Percentiles rank a stretch among this genome's conserved stretches.
Evolutionary conservation across 2,797 vertebrate species (phyloP).

Genomic region (Sciaenops ocellatus): DNA sequence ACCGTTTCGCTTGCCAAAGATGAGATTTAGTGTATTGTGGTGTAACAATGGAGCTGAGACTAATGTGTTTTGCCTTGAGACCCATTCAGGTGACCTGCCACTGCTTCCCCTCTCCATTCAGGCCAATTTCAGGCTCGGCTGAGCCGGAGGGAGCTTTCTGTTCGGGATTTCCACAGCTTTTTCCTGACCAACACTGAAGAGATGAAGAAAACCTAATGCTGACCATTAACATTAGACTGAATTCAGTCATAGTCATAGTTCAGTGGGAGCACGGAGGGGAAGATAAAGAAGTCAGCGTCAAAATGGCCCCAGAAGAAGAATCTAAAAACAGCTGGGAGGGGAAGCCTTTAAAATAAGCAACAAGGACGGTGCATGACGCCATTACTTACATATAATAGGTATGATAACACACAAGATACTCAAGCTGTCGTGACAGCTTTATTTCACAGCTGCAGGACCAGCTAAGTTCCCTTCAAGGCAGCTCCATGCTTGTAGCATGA

Average conservation of each 20-base stretch:
- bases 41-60: constrained; percentile 71
- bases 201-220: constrained; percentile 46
- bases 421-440: constrained; percentile 10
- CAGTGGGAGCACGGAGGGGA: not conserved
- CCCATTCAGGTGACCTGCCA: constrained; percentile 75
- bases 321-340: constrained; percentile 3
- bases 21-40: constrained; percentile 63
- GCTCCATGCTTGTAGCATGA: not conserved
- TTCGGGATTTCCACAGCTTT: constrained; percentile 68
- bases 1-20: constrained; percentile 58
- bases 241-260: constrained; percentile 35
- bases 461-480: not conserved
- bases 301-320: constrained; percentile 23
- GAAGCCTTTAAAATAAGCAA: not conserved
- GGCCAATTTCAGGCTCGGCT: constrained; percentile 83
- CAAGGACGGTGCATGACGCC: not conserved
- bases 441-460: constrained; percentile 15
- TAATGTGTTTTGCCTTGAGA: constrained; percentile 80
- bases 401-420: not conserved
- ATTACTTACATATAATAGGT: not conserved
- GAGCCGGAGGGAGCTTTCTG: constrained; percentile 56
- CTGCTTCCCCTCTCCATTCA: constrained; percentile 72
- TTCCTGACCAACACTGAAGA: constrained; percentile 46
- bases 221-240: constrained; percentile 49
- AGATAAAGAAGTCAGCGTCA: constrained; percentile 22